Percentiles rank a stretch among this genome's conserved stretches.
phyloP scores from a whole-genome alignment of 2,113 vertebrate species.

The Corynorhinus townsendii region DNA sequence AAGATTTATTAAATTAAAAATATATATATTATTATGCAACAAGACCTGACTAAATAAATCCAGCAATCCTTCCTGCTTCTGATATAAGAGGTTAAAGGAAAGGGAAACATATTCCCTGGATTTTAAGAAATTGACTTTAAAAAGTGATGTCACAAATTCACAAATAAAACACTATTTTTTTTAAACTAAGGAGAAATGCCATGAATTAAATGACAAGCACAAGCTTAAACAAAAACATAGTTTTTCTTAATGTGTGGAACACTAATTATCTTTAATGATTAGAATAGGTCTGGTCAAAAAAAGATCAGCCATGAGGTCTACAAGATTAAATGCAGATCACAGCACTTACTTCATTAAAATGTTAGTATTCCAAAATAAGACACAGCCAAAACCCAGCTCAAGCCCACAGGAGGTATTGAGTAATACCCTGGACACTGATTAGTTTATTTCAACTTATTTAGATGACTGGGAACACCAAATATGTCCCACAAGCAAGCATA shows the following conservation, averaged over 20 bases:
- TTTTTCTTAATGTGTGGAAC: not conserved
- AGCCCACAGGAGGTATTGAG: not conserved
- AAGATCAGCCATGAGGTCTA: not conserved
- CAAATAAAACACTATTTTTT: not conserved
- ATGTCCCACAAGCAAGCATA: not conserved
- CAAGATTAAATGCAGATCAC: not conserved
- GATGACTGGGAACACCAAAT: not conserved
- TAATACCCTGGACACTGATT: not conserved
- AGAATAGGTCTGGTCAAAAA: not conserved
- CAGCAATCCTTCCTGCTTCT: not conserved
- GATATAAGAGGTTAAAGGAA: not conserved
- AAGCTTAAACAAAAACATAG: not conserved
- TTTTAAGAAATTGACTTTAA: not conserved
- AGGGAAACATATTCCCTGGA: not conserved
- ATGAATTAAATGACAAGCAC: constrained; percentile 2
- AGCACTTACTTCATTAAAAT: not conserved
- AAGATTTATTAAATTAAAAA: too few relatives aligned
- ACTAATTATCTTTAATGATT: not conserved
- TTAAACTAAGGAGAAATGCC: not conserved
- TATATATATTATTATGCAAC: not conserved
- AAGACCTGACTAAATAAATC: not conserved
- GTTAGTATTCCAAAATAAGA: not conserved
- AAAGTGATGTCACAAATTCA: not conserved
- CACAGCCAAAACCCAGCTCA: too few relatives aligned
- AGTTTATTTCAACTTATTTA: not conserved